A percentile compares a stretch with the other conserved stretches of the same genome.
These are phyloP conservation scores for Mareca penelope DNA, from an alignment of 2,797 vertebrate species.

Conservation along the genomic window DNA sequence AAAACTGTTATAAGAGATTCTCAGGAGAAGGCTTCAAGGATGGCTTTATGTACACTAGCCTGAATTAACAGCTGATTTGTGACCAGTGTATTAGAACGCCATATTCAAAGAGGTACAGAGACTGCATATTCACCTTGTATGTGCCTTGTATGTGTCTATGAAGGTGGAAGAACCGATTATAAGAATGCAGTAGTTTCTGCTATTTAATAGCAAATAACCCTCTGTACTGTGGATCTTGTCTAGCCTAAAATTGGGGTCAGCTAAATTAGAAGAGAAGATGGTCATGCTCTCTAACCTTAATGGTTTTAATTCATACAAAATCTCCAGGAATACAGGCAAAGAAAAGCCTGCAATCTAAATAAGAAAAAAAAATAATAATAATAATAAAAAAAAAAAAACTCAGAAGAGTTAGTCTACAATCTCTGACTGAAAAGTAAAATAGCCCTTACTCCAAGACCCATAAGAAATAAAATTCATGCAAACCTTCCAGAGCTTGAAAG, in stretches of 20 bases:
- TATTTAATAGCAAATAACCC: background rate
- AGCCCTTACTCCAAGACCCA: background rate
- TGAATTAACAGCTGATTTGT: background rate
- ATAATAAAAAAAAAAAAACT: background rate
- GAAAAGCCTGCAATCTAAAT: background rate
- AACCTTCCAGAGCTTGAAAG: background rate
- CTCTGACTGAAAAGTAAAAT: background rate
- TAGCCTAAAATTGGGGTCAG: background rate
- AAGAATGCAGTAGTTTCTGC: background rate
- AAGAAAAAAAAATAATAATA: background rate
- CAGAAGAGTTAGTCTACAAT: background rate
- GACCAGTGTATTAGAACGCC: background rate
- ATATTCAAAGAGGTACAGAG: background rate
- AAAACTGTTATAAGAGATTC: background rate
- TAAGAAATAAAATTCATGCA: background rate
- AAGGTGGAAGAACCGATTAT: background rate
- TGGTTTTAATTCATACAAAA: background rate
- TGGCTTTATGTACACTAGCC: rapidly evolving
- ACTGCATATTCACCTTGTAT: background rate
- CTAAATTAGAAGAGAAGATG: background rate
- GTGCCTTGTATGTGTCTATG: background rate
- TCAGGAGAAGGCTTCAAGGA: background rate
- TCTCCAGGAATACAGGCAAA: background rate
- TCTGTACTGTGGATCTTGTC: background rate
- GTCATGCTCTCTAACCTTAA: background rate